These are phyloP conservation scores for Stigmatopora nigra DNA, from an alignment of 2,113 vertebrate species.

Conservation along the genomic window DNA sequence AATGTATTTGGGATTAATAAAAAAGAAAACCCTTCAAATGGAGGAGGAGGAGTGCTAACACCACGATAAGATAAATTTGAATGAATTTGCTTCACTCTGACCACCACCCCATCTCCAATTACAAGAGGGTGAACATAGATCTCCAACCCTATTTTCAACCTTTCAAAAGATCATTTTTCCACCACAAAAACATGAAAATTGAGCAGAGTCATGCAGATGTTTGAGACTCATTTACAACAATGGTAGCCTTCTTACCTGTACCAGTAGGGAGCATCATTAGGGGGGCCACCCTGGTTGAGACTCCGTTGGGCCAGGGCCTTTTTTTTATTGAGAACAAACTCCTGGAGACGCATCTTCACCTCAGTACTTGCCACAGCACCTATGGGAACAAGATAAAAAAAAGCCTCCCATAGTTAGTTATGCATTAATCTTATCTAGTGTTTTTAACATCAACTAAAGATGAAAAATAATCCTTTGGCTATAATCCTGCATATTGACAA, in stretches of 20 bases:
- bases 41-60: neutral
- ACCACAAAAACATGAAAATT: neutral
- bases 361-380: constrained; percentile 96
- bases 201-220: neutral
- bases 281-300: constrained; percentile 87
- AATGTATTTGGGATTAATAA: neutral
- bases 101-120: neutral
- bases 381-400: constrained; percentile 36
- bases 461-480: too few relatives aligned
- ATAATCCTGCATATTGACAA: too few relatives aligned
- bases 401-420: neutral
- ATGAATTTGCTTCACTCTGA: neutral
- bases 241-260: constrained; percentile 80
- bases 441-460: too few relatives aligned
- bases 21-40: neutral
- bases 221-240: neutral
- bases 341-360: constrained; percentile 96
- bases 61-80: neutral
- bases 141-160: neutral
- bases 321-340: constrained; percentile 98
- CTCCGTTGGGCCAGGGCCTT: constrained; percentile 91
- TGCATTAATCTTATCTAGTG: too few relatives aligned
- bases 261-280: constrained; percentile 92
- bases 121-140: neutral
- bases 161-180: neutral